Evolutionary conservation across 1,140 invertebrate species (phyloP), one percentile per base, ranked within the genome.

Genomic region (Hyles euphorbiae): DNA sequence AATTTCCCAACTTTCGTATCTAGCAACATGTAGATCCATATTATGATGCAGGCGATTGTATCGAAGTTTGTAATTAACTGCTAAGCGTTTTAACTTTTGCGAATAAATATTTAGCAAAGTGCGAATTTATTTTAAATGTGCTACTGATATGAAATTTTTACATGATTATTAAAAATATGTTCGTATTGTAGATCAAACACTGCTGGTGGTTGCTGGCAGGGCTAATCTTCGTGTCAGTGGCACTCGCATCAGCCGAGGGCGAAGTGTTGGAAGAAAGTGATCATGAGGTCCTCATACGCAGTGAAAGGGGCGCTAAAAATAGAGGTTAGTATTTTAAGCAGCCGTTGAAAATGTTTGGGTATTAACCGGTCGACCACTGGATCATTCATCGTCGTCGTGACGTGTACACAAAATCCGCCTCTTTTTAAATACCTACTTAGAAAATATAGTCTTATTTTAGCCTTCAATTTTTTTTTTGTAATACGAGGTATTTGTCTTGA

Each of bases 281-380:
- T 70, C 93, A 93, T 74, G 94, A 95, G 80, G 91, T 94, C 33
- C 91, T 95, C 63, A 93, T 95, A 68, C 91, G 94, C 63, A 94
- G 91, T 68, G 92, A 93, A 78, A 90, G 94, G 49, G 94, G 94
- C 47, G 93, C 94, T 81, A 95, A 95, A 83, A 93, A 93, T 82
- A 91, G 92, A 88, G 91, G 92, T 83, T 90, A 89, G 83, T 71
- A 69, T 63, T 40, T 40, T 40, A 40, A 40, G 36, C 36, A 40
- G 8, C 1, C 36, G 36, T 5, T 40, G 36, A 40, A 40, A 40
- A 40, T 8, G 8, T 40, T 53, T 53, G n/a, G 32, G 44, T 46
- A 1, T 22, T 22, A 22, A 22, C 22, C 22, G 43, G 7, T 45
- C 43, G n/a, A n/a, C 7, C 7, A 45, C 7, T 7, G 22, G 22